phyloP scores from a whole-genome alignment of 2,797 vertebrate species.

The Sus cebifrons region DNA sequence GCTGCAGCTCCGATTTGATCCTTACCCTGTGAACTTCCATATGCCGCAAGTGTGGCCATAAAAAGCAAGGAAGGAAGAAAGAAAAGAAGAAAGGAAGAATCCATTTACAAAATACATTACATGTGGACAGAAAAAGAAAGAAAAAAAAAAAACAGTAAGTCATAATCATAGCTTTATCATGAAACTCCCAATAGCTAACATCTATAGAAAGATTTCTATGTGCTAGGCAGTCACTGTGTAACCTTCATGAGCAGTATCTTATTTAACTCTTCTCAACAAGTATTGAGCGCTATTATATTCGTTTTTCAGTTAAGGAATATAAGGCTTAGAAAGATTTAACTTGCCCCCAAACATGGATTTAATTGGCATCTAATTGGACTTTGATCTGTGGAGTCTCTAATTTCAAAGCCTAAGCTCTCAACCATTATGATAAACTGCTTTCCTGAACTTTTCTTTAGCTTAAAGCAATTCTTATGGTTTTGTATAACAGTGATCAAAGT shows the following conservation, averaged over 20 bases:
- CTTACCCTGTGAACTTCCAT: too few species aligned
- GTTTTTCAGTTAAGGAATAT: constrained; percentile 3
- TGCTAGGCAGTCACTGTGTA: not conserved
- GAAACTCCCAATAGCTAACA: not conserved
- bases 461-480: not conserved
- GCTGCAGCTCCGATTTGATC: too few species aligned
- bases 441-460: not conserved
- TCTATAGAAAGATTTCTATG: not conserved
- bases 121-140: not conserved
- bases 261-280: constrained; percentile 32
- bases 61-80: too few species aligned
- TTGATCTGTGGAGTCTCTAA: not conserved
- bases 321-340: not conserved
- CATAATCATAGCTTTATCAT: not conserved
- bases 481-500: not conserved
- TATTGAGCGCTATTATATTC: not conserved
- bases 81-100: too few species aligned
- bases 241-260: not conserved
- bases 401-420: not conserved
- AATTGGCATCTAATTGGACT: not conserved
- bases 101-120: not conserved
- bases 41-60: too few species aligned
- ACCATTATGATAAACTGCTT: not conserved
- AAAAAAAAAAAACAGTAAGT: not conserved
- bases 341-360: not conserved